Base-by-base conservation (phyloP, 1,140 invertebrate genomes). In the Anthonomus grandis region DNA sequence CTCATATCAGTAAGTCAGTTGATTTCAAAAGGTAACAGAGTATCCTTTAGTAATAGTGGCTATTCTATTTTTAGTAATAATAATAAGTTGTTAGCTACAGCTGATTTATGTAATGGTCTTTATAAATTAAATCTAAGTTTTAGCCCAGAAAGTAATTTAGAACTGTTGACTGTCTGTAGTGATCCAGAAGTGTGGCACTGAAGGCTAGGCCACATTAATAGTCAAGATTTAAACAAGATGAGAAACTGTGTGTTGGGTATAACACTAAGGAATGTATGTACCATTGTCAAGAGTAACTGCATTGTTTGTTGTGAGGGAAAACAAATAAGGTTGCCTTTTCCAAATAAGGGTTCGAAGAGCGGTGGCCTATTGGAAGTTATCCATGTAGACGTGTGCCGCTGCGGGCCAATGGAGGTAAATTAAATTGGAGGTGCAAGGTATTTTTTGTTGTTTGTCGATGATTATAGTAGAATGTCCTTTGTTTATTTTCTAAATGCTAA, bases 391-490 rank as follows among this genome's bases (percentile, higher is more conserved):
- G 1, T 50, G 70, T 60, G 37, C n/a, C n/a, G n/a, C n/a, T n/a
- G 41, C 66, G 70, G 68, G 18, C 67, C 67, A 0, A 71, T 71
- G 67, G 61, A 67, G 41, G 65, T 44, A 55, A 42, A 3, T 10
- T 63, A 72, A 6, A 39, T 68, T 17, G 69, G 66, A 22, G 70
- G 69, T 19, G 52, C 64, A 3, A 70, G 47, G 50, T 77, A 77
- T 63, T 72, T 74, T 60, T 47, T 73, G 8, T 62, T 67, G 23
- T 71, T 74, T 23, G 62, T 65, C 44, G 72, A 75, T 64, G 69
- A 75, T 60, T 74, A 31, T 45, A 72, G 64, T n/a, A 60, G 64
- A 59, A 72, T 69, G 57, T 42, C 25, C 12, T 58, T 66, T 45
- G 65, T 73, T 13, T 74, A 74, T 57, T 64, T 75, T 12, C 67